Base-by-base conservation (phyloP, 2,113 vertebrate genomes). In the Oxyruncus cristatus region DNA sequence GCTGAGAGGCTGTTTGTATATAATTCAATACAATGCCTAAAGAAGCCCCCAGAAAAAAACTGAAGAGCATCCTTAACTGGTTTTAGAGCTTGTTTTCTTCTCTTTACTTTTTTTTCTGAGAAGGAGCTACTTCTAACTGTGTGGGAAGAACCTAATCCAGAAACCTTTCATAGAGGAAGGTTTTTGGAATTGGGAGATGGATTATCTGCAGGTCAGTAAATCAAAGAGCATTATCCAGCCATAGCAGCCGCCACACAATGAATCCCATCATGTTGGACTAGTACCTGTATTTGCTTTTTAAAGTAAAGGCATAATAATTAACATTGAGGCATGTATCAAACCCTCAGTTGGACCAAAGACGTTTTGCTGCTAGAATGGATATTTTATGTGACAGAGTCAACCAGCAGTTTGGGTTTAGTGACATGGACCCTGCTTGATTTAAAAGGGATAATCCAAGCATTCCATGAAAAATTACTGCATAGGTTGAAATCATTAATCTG, bases 11-110 rank as follows among this genome's bases (percentile, higher is more conserved):
- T 72, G 46, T 55, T 94, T 93, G 79, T 73, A 70, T 77, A 35
- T 30, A 61, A 12, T 88, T 94, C 93, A 92, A 95, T 82, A 92
- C 63, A 74, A 74, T 74, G 68, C 89, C n/a, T 96, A 92, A 85
- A 95, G 92, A 66, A 50, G 67, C 58, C 53, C 55, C 87, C 10
- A 9, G 39, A 23, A 78, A 53, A 58, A 18, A 23, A 84, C 41
- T 20, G 3, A 46, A 21, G 2, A 87, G 5, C 19, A 86, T 53
- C 21, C 32, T 85, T 59, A 91, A 65, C 39, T 75, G 47, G 2
- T 63, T 81, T 47, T 74, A 50, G 30, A 77, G 65, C 8, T 84
- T 85, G 28, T 56, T 90, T 75, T 85, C 35, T 47, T 89, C 32
- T 77, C 39, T 80, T 4, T 78, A 74, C 8, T 53, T 22, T 91